Conservation (phyloP, 2,113 vertebrate genomes). For the Chloropsis hardwickii region DNA sequence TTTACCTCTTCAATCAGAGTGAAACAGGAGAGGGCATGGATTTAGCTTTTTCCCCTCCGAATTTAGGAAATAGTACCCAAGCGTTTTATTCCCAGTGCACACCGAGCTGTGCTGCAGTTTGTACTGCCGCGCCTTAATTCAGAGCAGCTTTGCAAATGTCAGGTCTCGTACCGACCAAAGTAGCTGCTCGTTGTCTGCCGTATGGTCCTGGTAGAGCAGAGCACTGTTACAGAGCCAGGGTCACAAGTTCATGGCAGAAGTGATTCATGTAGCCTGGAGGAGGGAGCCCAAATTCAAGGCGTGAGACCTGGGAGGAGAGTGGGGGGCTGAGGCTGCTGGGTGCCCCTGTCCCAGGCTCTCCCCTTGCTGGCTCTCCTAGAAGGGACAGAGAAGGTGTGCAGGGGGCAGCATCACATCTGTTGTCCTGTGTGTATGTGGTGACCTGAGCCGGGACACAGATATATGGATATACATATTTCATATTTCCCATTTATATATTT, state of each 20-base stretch:
- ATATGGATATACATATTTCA: background rate
- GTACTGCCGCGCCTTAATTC: constrained; percentile 16
- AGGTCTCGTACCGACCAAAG: constrained; percentile 9
- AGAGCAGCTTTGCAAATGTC: constrained; percentile 43
- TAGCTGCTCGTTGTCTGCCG: background rate
- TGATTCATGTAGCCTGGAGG: constrained; percentile 24
- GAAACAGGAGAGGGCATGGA: constrained; percentile 30
- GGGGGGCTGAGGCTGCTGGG: background rate
- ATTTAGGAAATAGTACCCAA: constrained; percentile 30
- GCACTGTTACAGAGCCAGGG: background rate
- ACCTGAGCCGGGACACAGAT: background rate
- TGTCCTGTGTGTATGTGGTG: background rate
- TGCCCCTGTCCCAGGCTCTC: background rate
- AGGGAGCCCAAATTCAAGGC: background rate
- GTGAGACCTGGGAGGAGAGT: background rate
- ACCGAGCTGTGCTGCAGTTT: background rate
- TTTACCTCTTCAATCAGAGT: constrained; percentile 52
- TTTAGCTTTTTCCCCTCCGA: background rate
- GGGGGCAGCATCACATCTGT: background rate
- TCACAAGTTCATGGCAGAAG: constrained; percentile 40
- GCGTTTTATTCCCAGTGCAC: background rate
- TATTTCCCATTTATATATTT: no score
- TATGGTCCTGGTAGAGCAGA: constrained; percentile 15
- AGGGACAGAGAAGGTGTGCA: background rate
- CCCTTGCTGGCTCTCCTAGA: background rate